Evolutionary conservation across 2,888 invertebrate genomes (phyloP).

Genomic region (Clanis bilineata): DNA sequence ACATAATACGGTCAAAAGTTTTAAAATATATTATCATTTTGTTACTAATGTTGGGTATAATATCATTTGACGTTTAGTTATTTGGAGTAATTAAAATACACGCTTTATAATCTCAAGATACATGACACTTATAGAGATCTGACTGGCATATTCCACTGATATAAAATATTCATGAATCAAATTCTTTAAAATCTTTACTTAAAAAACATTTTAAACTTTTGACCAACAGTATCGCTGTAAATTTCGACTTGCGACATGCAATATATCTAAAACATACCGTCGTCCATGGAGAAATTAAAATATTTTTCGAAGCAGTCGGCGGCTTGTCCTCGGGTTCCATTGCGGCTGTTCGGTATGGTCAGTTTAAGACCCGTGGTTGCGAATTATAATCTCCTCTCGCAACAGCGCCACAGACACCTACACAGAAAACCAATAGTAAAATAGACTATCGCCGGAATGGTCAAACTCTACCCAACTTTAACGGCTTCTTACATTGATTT

Average conservation of each 20-base stretch:
- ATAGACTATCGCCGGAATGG: neutral
- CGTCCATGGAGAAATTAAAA: neutral
- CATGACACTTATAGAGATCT: too few relatives aligned
- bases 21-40: too few relatives aligned
- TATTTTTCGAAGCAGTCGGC: neutral
- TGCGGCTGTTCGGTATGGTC: neutral
- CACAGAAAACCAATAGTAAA: neutral
- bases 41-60: too few relatives aligned
- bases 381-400: neutral
- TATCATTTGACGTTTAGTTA: too few relatives aligned
- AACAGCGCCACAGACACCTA: neutral
- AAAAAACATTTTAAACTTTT: neutral
- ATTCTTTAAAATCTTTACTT: too few relatives aligned
- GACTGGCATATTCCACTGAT: too few relatives aligned
- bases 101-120: too few relatives aligned
- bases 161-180: too few relatives aligned
- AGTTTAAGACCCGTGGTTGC: neutral
- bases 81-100: too few relatives aligned
- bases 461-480: too few relatives aligned
- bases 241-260: neutral
- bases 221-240: neutral
- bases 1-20: too few relatives aligned
- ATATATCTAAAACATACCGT: neutral
- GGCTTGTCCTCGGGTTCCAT: neutral
- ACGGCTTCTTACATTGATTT: too few relatives aligned